Evolutionary conservation across 2,113 vertebrate species (phyloP).

Genomic region (Loxodonta africana): DNA sequence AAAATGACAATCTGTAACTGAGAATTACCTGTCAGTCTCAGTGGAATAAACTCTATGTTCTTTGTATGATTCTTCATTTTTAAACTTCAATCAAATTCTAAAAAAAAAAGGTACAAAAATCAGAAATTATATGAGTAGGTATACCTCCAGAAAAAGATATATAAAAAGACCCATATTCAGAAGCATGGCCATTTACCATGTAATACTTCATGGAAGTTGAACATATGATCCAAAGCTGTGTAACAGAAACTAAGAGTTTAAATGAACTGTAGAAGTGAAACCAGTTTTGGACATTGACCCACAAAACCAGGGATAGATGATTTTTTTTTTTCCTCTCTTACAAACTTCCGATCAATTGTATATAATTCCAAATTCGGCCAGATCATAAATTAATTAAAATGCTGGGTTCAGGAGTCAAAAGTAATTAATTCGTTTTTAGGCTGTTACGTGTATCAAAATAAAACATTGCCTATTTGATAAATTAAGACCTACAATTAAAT

Average conservation of each 20-base stretch:
- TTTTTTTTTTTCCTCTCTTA: neutral
- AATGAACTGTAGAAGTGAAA: neutral
- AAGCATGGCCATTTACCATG: neutral
- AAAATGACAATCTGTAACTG: constrained; percentile 57
- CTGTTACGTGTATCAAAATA: neutral
- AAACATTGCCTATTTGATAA: neutral
- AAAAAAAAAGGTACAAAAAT: neutral
- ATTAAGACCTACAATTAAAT: neutral
- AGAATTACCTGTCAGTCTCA: constrained; percentile 65
- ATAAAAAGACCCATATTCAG: neutral
- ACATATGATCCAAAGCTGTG: neutral
- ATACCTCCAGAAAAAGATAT: neutral
- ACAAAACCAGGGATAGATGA: neutral
- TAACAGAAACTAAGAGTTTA: neutral
- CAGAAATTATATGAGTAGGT: neutral
- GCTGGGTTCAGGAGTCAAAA: neutral
- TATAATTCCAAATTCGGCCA: neutral
- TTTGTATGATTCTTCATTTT: constrained; percentile 69
- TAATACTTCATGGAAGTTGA: neutral
- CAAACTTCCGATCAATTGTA: neutral
- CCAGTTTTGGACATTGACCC: neutral
- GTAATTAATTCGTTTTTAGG: neutral
- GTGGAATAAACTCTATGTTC: constrained; percentile 60
- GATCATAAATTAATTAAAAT: neutral
- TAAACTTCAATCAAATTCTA: constrained; percentile 17